Evolutionary conservation across 2,888 invertebrate genomes (phyloP).

Genomic region (Terebella lapidaria): DNA sequence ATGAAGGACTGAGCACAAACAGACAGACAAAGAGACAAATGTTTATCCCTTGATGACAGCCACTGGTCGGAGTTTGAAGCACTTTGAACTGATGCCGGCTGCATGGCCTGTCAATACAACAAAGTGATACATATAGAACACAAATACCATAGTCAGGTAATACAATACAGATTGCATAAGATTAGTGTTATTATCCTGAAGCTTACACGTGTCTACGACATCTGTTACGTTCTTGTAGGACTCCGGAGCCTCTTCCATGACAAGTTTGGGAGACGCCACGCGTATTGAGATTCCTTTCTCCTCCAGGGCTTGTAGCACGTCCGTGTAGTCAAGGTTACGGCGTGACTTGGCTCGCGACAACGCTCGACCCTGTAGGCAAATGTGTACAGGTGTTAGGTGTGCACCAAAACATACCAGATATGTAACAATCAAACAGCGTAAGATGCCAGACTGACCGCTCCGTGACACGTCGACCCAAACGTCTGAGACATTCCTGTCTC

Average conservation of each 20-base stretch:
- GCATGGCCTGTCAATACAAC: conserved; percentile 61
- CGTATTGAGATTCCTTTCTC: conserved; percentile 85
- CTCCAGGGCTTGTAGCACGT: conserved; percentile 79
- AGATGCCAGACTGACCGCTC: conserved; percentile 78
- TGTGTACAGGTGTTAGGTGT: background rate
- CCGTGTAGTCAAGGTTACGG: conserved; percentile 86
- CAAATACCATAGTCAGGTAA: too few species aligned
- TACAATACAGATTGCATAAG: too few species aligned
- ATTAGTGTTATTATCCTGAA: too few species aligned
- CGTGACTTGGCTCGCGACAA: conserved; percentile 95
- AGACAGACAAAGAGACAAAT: background rate
- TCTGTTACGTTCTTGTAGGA: conserved; percentile 99
- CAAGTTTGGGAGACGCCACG: conserved; percentile 96
- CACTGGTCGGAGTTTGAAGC: conserved; percentile 91
- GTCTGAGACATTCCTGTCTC: conserved; percentile 96
- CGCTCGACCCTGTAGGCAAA: conserved; percentile 78
- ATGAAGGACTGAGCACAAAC: background rate
- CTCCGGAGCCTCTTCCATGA: conserved; percentile 99
- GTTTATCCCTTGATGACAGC: conserved; percentile 96
- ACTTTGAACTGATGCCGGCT: conserved; percentile 94
- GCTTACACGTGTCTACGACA: conserved; percentile 88
- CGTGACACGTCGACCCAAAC: conserved; percentile 99
- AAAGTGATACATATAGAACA: background rate
- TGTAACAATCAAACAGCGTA: background rate
- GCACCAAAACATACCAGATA: background rate